Percentiles rank a stretch among this genome's conserved stretches.
phyloP scores from a whole-genome alignment of 2,113 vertebrate species.

The Rynchops niger region DNA sequence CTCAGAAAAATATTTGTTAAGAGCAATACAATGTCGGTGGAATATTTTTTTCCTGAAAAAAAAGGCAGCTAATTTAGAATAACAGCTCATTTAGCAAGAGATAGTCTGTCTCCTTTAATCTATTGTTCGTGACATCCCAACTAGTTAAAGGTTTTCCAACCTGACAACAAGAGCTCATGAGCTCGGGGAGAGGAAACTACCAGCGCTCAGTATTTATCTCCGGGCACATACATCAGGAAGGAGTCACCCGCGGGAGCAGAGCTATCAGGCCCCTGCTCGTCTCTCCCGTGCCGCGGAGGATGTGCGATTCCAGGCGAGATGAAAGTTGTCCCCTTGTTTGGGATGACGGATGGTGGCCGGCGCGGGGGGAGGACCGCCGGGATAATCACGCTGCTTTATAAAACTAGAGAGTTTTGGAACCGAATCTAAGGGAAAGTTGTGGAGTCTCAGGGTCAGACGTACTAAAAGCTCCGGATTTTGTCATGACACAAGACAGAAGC shows the following conservation, averaged over 20 bases:
- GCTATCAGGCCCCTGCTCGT: background rate
- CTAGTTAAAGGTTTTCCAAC: background rate
- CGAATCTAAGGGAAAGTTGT: background rate
- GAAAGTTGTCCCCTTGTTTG: background rate
- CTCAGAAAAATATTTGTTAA: constrained; percentile 1
- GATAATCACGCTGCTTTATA: background rate
- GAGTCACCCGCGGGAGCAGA: background rate
- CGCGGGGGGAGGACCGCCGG: accelerated
- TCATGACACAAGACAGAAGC: constrained; percentile 26
- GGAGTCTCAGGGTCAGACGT: background rate
- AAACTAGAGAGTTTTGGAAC: background rate
- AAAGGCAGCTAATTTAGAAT: constrained; percentile 11
- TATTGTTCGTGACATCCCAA: background rate
- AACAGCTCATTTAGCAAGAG: constrained; percentile 55
- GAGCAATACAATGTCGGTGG: background rate
- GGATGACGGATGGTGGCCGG: background rate
- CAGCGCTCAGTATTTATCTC: background rate
- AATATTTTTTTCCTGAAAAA: background rate
- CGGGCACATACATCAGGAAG: constrained; percentile 1
- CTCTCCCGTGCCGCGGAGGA: background rate
- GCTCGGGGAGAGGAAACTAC: background rate
- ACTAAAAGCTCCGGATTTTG: background rate
- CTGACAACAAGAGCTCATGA: background rate
- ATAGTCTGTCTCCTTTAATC: constrained; percentile 51
- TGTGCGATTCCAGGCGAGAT: background rate